These are phyloP conservation scores for Brachyhypopomus gauderio DNA, from an alignment of 2,113 vertebrate genomes.

Conservation along the genomic window DNA sequence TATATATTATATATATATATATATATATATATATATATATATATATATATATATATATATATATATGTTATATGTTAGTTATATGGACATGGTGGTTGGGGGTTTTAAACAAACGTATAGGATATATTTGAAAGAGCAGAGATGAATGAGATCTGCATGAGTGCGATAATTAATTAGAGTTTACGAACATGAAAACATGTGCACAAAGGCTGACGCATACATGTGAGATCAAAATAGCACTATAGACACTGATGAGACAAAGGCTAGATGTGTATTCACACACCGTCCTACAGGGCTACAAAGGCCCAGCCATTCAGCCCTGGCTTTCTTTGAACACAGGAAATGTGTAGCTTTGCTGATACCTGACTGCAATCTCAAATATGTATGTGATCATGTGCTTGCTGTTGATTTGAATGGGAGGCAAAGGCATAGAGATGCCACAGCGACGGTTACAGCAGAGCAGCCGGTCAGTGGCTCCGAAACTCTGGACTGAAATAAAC, in stretches of 20 bases:
- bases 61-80: too few relatives aligned
- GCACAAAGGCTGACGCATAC: not conserved
- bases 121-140: too few relatives aligned
- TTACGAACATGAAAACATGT: too few relatives aligned
- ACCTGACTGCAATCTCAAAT: constrained; percentile 47
- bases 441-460: not conserved
- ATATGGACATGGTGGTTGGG: not conserved
- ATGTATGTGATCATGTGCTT: constrained; percentile 35
- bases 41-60: too few relatives aligned
- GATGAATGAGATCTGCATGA: too few relatives aligned
- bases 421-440: not conserved
- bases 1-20: too few relatives aligned
- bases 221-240: not conserved
- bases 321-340: not conserved
- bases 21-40: too few relatives aligned
- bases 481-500: too few relatives aligned
- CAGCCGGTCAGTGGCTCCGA: too few relatives aligned
- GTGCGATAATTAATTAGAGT: too few relatives aligned
- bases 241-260: not conserved
- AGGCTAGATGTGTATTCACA: not conserved
- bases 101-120: not conserved
- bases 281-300: constrained; percentile 11
- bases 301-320: constrained; percentile 13
- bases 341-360: constrained; percentile 34
- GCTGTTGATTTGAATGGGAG: constrained; percentile 35